Evolutionary conservation across 2,797 vertebrate species (phyloP).

Genomic region (Delichon dasypus): DNA sequence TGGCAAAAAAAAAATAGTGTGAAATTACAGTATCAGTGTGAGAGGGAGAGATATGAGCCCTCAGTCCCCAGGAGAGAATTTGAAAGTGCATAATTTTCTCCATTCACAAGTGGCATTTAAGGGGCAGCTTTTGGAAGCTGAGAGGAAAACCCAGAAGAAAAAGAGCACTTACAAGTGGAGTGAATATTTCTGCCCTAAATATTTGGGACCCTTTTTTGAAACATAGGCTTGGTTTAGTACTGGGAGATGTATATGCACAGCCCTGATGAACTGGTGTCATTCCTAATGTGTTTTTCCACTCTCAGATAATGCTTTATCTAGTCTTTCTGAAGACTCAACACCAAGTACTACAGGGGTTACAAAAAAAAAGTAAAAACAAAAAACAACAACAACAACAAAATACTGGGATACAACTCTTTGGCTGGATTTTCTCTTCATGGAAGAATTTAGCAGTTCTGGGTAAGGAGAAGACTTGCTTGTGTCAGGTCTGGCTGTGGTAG

Average conservation of each 20-base stretch:
- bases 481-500: not conserved
- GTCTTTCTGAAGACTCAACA: not conserved
- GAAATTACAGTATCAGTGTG: conserved; percentile 51
- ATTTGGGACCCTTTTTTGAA: not conserved
- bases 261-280: not conserved
- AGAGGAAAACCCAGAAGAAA: not conserved
- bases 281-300: not conserved
- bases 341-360: not conserved
- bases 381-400: not conserved
- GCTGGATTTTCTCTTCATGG: not conserved
- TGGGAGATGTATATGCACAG: not conserved
- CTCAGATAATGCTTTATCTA: not conserved
- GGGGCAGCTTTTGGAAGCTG: not conserved
- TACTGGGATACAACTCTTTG: not conserved
- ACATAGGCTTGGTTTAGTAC: not conserved
- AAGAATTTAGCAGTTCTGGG: not conserved
- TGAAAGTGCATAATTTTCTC: conserved; percentile 17
- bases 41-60: conserved; percentile 3
- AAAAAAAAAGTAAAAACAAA: not conserved
- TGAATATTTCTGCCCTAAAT: not conserved
- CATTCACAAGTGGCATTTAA: not conserved
- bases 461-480: not conserved
- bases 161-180: not conserved
- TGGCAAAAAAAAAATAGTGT: not conserved
- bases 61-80: conserved; percentile 29